These are phyloP conservation scores for Engystomops pustulosus DNA, from an alignment of 2,113 vertebrate genomes.

Conservation along the genomic window DNA sequence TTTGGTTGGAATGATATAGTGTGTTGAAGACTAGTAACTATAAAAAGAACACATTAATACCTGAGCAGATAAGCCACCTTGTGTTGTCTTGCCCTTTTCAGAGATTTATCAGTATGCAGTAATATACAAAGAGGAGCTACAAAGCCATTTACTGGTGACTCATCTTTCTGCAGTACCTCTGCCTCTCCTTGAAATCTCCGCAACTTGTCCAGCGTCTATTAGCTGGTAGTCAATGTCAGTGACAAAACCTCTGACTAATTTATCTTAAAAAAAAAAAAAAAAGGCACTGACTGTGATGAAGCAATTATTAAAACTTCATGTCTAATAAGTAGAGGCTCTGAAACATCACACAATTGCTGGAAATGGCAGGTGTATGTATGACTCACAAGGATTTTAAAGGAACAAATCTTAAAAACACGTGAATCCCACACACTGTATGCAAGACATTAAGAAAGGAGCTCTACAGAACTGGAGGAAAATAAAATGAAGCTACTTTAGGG, in stretches of 20 bases:
- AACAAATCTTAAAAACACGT: conserved; percentile 7
- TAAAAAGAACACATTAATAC: background rate
- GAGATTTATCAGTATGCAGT: conserved; percentile 9
- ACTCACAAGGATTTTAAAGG: background rate
- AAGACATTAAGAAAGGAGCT: background rate
- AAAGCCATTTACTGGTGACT: conserved; percentile 18
- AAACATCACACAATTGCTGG: background rate
- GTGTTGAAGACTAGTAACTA: background rate
- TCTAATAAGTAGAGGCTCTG: background rate
- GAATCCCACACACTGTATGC: conserved; percentile 8
- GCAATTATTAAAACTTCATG: conserved; percentile 2
- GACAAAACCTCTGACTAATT: conserved; percentile 15
- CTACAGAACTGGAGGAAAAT: background rate
- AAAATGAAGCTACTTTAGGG: too few species aligned
- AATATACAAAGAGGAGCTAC: conserved; percentile 8
- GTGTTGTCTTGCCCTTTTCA: conserved; percentile 29
- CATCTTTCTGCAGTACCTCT: conserved; percentile 36
- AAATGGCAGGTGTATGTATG: conserved; percentile 10
- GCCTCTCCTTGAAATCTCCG: background rate
- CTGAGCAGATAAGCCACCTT: background rate
- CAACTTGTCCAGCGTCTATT: conserved; percentile 1
- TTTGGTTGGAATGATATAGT: background rate
- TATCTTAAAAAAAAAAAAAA: background rate
- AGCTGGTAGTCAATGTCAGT: conserved; percentile 20
- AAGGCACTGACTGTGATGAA: background rate